Conservation (phyloP, 2,888 invertebrate genomes). For the Lepidocyrtinus sp. region DNA sequence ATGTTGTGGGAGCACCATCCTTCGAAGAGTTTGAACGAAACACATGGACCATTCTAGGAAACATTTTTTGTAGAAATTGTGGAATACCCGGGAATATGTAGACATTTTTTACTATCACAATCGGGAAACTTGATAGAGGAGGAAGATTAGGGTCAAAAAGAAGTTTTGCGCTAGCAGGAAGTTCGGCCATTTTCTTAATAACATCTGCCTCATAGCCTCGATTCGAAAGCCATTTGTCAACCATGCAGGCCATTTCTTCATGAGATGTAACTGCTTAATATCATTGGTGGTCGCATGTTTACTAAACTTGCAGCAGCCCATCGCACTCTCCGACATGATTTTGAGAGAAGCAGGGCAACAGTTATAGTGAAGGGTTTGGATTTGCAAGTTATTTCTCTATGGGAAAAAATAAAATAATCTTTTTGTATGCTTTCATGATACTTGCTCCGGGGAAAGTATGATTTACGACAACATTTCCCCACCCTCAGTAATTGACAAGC, state of each 20-base stretch:
- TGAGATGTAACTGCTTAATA: slow-evolving; percentile 73
- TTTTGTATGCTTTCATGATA: too few species aligned
- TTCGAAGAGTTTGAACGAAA: slow-evolving; percentile 4
- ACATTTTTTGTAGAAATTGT: slow-evolving; percentile 72
- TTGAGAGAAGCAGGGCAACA: background rate
- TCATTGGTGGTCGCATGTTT: background rate
- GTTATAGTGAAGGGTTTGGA: too few species aligned
- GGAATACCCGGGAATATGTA: slow-evolving; percentile 83
- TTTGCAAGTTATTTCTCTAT: too few species aligned
- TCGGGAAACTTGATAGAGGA: slow-evolving; percentile 73
- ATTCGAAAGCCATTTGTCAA: slow-evolving; percentile 71
- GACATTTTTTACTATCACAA: slow-evolving; percentile 77
- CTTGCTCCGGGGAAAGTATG: too few species aligned
- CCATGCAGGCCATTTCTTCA: slow-evolving; percentile 73
- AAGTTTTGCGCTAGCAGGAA: slow-evolving; percentile 73
- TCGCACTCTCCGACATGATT: slow-evolving; percentile 13
- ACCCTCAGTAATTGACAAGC: too few species aligned
- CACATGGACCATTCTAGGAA: slow-evolving; percentile 59
- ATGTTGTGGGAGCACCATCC: slow-evolving; percentile 62
- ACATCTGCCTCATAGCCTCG: slow-evolving; percentile 70
- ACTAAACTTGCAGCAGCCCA: slow-evolving; percentile 27
- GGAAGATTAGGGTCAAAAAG: slow-evolving; percentile 74
- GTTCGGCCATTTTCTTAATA: slow-evolving; percentile 71
- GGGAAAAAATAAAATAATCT: too few species aligned
- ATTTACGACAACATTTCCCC: too few species aligned